Evolutionary conservation across 2,888 invertebrate species (phyloP), one percentile per base, ranked within the genome.

Genomic region (Diabrotica balteata): DNA sequence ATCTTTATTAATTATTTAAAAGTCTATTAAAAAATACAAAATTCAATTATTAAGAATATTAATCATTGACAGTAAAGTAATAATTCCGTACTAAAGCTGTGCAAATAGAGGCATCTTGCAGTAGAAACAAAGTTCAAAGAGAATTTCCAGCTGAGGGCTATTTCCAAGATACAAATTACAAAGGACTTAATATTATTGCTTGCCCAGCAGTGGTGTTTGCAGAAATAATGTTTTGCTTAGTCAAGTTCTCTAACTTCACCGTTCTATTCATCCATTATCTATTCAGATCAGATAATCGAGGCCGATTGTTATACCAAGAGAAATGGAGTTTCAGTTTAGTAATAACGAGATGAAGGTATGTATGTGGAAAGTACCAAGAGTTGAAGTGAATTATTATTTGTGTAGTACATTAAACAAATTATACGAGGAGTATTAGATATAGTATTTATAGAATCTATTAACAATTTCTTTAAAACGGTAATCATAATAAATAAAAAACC

Each of bases 171-270:
- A 22, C 62, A 62, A 54, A 62, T 54, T 62, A 62, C 62, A 62
- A 62, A 62, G 62, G 46, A 46, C 53, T 42, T 62, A 51, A 63
- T 67, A 59, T 67, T 67, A 59, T 63, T 67, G 45, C 67, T 67
- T 63, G 67, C 58, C 55, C 54, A 63, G 51, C 45, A 42, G 63
- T 62, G 32, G 55, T 67, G 67, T 67, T 67, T 67, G 63, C 58
- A 67, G 63, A 63, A 67, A 67, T 67, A 67, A 67, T 67, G 63
- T 63, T 63, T 59, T 57, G 61, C 45, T 62, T 47, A 51, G 50
- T 51, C 52, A 52, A 66, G 66, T 66, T 66, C 58, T 42, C 50
- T 58, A 62, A 66, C 47, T 66, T 45, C 46, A 55, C 11, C 8
- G n/a, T 51, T 22, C 8, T 51, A 51, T 51, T 11, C 51, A 17